Percentiles rank a stretch among this genome's conserved stretches.
Conservation (phyloP, 1,140 invertebrate genomes). For the Sminthurides bifidus region DNA sequence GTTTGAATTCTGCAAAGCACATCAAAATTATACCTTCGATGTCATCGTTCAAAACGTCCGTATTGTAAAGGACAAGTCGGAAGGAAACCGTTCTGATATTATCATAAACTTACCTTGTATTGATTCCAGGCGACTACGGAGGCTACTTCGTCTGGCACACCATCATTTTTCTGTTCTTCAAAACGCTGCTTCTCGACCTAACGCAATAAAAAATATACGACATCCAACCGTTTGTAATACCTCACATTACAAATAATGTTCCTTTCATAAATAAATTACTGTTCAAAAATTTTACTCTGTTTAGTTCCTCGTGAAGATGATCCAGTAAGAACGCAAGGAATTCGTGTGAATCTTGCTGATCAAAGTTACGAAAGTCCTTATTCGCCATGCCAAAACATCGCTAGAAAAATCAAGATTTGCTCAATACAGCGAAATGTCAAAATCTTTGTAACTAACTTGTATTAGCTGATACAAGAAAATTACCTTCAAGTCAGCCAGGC, state of each 20-base stretch:
- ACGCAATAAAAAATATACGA: neutral
- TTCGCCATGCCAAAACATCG: conserved; percentile 59
- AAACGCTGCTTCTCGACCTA: conserved; percentile 32
- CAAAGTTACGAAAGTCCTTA: conserved; percentile 62
- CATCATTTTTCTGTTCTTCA: conserved; percentile 40
- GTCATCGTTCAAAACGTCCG: neutral
- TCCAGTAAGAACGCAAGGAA: conserved; percentile 82
- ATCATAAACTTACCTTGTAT: conserved; percentile 45
- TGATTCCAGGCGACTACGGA: conserved; percentile 62
- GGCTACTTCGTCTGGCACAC: conserved; percentile 36
- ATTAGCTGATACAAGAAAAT: conserved; percentile 11
- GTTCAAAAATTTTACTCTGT: conserved; percentile 41
- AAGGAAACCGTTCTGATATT: neutral
- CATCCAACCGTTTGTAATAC: neutral
- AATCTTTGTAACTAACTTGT: no score
- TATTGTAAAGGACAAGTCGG: neutral
- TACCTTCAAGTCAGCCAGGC: conserved; percentile 64
- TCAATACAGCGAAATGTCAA: no score
- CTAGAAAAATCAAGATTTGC: no score
- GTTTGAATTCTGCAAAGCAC: conserved; percentile 39
- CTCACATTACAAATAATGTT: conserved; percentile 4
- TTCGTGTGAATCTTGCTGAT: conserved; percentile 93
- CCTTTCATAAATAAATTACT: neutral
- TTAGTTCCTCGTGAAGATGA: conserved; percentile 79
- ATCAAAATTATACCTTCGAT: neutral